A percentile compares a stretch with the other conserved stretches of the same genome.
Evolutionary conservation across 2,797 vertebrate species (phyloP).

Genomic region (Zenarchopterus dispar): DNA sequence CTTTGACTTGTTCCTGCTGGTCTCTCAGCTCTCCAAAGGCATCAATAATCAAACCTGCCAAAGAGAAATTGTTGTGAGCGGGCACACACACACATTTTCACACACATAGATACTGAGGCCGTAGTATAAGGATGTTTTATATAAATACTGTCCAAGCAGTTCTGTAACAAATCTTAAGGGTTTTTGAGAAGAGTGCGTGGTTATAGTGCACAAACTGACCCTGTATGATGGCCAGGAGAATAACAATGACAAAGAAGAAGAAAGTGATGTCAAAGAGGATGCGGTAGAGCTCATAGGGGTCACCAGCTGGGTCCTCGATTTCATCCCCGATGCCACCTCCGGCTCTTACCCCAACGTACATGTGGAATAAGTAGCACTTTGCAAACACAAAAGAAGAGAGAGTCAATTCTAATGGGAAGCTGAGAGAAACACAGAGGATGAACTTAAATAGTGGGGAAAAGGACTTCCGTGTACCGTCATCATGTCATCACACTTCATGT

Average conservation of each 20-base stretch:
- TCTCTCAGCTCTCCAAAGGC: conserved; percentile 98
- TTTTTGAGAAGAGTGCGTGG: background rate
- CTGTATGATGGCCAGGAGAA: conserved; percentile 98
- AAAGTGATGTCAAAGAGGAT: conserved; percentile 99
- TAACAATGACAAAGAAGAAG: conserved; percentile 99
- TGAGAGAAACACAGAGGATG: background rate
- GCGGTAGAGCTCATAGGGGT: conserved; percentile 97
- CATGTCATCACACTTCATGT: conserved; percentile 99
- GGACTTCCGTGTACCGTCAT: conserved; percentile 88
- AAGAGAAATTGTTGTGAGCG: conserved; percentile 28
- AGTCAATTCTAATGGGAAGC: background rate
- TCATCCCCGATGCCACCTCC: conserved; percentile 99
- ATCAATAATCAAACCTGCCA: conserved; percentile 96
- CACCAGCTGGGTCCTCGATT: conserved; percentile 97
- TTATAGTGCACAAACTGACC: conserved; percentile 71
- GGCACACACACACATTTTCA: background rate
- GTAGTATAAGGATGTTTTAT: background rate
- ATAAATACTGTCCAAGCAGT: background rate
- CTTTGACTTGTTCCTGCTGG: conserved; percentile 98
- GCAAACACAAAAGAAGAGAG: conserved; percentile 11
- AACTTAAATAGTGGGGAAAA: background rate
- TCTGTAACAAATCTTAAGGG: background rate
- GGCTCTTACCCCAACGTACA: conserved; percentile 98
- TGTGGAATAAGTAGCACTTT: conserved; percentile 98
- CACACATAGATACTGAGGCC: background rate